Base-by-base conservation (phyloP, 2,113 vertebrate species). In the Malurus alboscapulatus region DNA sequence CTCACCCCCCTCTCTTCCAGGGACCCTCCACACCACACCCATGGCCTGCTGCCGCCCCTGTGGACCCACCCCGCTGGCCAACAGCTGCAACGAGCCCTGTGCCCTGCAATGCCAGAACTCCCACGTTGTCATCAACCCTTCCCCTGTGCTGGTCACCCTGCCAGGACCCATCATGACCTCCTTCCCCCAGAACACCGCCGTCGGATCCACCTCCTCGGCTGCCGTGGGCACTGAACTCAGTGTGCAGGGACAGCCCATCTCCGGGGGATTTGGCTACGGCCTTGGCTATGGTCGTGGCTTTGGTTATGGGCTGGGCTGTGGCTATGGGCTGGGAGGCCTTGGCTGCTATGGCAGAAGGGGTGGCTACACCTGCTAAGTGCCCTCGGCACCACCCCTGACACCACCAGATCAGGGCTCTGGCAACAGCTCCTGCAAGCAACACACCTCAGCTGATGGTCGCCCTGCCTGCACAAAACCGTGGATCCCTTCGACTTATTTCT, bases 381-480 rank as follows among this genome's bases (percentile, higher is more conserved):
- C 12, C 61, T 42, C 51, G 5, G 22, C 12, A 72, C 29, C 29
- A 54, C 6, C 1, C 6, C 17, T 40, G 22, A 26, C 21, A 32
- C 3, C 29, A 20, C 2, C 8, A 16, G 4, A 14, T 34, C 0
- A 0, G 3, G 1, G 7, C 9, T 65, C 9, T 54, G 38, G 15
- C 24, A 24, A 9, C 11, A 65, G 30, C 24, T 24, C 5, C 38
- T 34, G 36, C 38, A 22, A n/a, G 8, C 3, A 29, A 44, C 29
- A 3, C 0, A 3, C 24, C 7, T n/a, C 2, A 0, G 14, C 9
- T 27, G 3, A 4, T 68, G 3, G 0, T n/a, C 0, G 0, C 17
- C 16, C 11, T 48, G 4, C 4, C 40, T 48, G 17, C 1, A 1
- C 8, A 7, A 40, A 11, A 8, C 22, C 4, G 9, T 18, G 2